phyloP scores from a whole-genome alignment of 2,888 invertebrate species.

The Balanococcus diminutus region DNA sequence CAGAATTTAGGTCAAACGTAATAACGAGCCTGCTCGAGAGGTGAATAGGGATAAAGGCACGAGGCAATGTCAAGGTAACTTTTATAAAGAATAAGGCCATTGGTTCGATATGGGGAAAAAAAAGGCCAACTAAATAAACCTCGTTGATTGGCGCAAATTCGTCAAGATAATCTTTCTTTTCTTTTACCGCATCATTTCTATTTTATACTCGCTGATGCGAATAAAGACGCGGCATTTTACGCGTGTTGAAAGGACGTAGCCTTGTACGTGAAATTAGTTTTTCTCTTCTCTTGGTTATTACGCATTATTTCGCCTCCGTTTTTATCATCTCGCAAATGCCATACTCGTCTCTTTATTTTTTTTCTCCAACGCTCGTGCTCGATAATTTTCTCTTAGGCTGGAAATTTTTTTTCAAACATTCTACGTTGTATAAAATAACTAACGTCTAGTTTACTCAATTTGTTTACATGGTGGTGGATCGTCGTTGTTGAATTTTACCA shows the following conservation, averaged over 20 bases:
- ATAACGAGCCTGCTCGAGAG: background rate
- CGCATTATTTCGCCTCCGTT: slow-evolving; percentile 25
- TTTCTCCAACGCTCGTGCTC: background rate
- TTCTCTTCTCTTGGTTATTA: slow-evolving; percentile 26
- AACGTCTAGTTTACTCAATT: too few relatives aligned
- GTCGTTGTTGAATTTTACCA: too few relatives aligned
- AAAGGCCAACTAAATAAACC: slow-evolving; percentile 6
- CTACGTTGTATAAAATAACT: too few relatives aligned
- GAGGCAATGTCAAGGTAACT: slow-evolving; percentile 51
- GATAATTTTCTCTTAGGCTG: background rate
- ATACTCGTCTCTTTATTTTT: background rate
- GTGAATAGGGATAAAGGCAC: slow-evolving; percentile 26
- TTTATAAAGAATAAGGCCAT: background rate
- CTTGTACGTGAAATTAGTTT: slow-evolving; percentile 8
- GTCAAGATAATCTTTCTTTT: slow-evolving; percentile 17
- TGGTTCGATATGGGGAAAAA: background rate
- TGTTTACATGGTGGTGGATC: too few relatives aligned
- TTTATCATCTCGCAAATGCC: background rate
- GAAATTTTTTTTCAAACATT: too few relatives aligned
- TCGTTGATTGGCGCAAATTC: slow-evolving; percentile 12
- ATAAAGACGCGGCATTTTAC: slow-evolving; percentile 24
- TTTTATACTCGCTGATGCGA: slow-evolving; percentile 11
- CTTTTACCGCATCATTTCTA: background rate
- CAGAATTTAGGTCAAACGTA: slow-evolving; percentile 43
- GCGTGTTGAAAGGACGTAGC: slow-evolving; percentile 14